These are phyloP conservation scores for Corythornis vintsioides DNA, from an alignment of 2,113 vertebrate species.

Conservation along the genomic window DNA sequence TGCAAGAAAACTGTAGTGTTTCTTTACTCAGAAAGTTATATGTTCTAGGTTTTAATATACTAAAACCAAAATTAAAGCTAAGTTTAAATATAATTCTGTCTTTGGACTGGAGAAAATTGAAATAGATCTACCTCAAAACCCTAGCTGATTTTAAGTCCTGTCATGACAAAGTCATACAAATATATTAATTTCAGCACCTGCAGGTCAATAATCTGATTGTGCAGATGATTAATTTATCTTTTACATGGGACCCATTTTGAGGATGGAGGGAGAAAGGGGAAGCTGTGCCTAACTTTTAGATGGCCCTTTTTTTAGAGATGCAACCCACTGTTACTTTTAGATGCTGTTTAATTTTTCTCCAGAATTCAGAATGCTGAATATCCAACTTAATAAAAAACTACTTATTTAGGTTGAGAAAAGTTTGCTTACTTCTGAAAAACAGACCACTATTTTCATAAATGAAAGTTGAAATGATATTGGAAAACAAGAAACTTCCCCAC, in stretches of 20 bases:
- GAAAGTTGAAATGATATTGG: background rate
- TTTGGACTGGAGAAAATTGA: background rate
- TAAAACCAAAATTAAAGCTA: background rate
- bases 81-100: background rate
- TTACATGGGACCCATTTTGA: background rate
- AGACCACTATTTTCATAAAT: background rate
- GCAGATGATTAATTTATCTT: conserved; percentile 25
- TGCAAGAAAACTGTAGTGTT: background rate
- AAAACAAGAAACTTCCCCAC: background rate
- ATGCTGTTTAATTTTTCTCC: background rate
- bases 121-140: background rate
- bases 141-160: background rate
- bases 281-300: background rate
- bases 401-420: background rate
- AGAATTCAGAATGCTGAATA: background rate
- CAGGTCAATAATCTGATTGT: conserved; percentile 6
- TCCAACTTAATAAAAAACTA: background rate
- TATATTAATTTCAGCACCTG: conserved; percentile 25
- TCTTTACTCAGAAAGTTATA: background rate
- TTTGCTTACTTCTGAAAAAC: background rate
- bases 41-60: background rate
- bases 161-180: background rate
- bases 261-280: background rate
- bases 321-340: background rate
- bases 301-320: background rate